Conservation (phyloP, 2,797 vertebrate genomes). For the Malurus splendens region DNA sequence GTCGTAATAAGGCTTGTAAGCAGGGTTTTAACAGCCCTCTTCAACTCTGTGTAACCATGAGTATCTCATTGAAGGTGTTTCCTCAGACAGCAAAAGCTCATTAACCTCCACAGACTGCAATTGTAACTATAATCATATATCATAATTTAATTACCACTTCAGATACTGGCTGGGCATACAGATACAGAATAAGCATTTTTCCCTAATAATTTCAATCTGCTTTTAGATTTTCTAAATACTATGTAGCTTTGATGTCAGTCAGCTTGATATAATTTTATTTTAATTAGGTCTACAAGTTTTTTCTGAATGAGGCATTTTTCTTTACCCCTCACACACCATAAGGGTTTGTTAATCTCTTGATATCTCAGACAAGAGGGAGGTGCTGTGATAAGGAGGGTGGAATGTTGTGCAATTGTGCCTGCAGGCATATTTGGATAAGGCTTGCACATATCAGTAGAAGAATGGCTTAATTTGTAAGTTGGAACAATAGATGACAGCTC, state of each 20-base stretch:
- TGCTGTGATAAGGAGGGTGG: background rate
- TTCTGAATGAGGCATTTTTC: background rate
- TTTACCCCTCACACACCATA: background rate
- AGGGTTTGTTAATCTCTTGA: background rate
- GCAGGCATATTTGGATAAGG: background rate
- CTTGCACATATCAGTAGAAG: background rate
- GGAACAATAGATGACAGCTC: conserved; percentile 20
- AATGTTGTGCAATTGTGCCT: background rate
- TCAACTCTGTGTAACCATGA: background rate
- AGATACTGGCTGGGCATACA: background rate
- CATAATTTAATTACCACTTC: background rate
- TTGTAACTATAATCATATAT: background rate
- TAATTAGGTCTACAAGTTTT: background rate
- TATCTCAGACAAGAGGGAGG: background rate
- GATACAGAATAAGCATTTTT: background rate
- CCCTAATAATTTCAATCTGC: background rate
- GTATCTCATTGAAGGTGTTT: background rate
- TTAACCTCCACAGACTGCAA: background rate
- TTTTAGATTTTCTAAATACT: background rate
- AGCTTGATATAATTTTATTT: background rate
- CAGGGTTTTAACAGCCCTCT: background rate
- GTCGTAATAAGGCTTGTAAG: background rate
- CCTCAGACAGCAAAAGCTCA: background rate
- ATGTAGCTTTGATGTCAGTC: background rate
- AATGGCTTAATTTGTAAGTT: conserved; percentile 14